Conservation (phyloP, 2,888 invertebrate genomes). For the Pterostichus niger region DNA sequence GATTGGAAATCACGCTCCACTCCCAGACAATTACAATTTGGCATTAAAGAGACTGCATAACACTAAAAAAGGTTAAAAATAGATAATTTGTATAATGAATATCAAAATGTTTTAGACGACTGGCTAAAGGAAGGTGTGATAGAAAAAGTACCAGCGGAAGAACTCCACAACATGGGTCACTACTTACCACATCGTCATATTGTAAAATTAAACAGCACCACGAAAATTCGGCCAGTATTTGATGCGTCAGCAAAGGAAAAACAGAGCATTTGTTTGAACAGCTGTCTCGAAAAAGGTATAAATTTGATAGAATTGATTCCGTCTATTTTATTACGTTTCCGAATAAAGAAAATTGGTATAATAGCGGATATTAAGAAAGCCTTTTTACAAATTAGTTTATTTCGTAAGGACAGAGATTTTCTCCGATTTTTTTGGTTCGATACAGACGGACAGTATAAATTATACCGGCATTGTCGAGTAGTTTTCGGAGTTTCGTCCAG, state of each 20-base stretch:
- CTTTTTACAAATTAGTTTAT: slow-evolving; percentile 38
- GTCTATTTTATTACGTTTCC: too few relatives aligned
- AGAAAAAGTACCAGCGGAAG: background rate
- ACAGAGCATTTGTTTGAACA: background rate
- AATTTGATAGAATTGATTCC: too few relatives aligned
- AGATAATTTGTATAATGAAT: too few relatives aligned
- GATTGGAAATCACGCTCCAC: slow-evolving; percentile 71
- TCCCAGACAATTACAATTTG: slow-evolving; percentile 63
- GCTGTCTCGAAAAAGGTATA: slow-evolving; percentile 24
- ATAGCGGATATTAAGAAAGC: slow-evolving; percentile 48
- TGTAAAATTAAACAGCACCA: background rate
- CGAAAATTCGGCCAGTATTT: slow-evolving; percentile 9
- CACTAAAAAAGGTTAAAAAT: too few relatives aligned
- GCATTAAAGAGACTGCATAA: background rate
- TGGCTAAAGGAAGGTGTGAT: slow-evolving; percentile 69
- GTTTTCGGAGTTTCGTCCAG: slow-evolving; percentile 64
- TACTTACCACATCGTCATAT: slow-evolving; percentile 30
- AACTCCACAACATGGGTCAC: background rate
- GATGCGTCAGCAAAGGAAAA: slow-evolving; percentile 20
- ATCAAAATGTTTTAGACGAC: slow-evolving; percentile 70
- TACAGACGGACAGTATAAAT: background rate
- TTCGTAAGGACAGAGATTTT: background rate
- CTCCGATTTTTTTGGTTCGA: slow-evolving; percentile 9
- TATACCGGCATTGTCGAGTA: slow-evolving; percentile 63
- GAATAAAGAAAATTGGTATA: too few relatives aligned